Conservation (phyloP, 2,888 invertebrate species). For the Pardosa pseudoannulata region DNA sequence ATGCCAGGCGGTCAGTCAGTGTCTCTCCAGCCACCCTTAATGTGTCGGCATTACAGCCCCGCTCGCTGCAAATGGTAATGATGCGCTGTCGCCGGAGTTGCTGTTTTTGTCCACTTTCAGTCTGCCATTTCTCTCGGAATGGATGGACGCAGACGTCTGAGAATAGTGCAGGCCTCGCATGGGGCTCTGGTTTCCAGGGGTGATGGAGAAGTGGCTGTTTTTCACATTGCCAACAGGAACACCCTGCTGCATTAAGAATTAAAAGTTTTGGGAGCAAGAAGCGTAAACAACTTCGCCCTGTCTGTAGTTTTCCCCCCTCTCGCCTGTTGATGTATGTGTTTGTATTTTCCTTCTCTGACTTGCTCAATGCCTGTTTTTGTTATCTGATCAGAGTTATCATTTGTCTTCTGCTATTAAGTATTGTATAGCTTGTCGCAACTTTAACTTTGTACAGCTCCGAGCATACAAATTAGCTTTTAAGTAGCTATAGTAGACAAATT, state of each 20-base stretch:
- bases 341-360: too few relatives aligned
- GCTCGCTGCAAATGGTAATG: neutral
- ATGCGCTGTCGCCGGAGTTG: neutral
- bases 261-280: neutral
- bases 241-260: neutral
- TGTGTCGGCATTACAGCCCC: neutral
- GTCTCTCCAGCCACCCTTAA: neutral
- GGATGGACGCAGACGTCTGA: neutral
- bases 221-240: neutral
- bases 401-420: too few relatives aligned
- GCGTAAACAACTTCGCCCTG: neutral
- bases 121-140: neutral
- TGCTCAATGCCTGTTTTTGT: too few relatives aligned
- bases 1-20: conserved; percentile 6
- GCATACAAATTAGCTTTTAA: too few relatives aligned
- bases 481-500: too few relatives aligned
- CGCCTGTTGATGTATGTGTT: too few relatives aligned
- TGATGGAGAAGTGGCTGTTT: neutral
- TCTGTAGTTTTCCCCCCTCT: too few relatives aligned
- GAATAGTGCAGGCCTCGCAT: neutral
- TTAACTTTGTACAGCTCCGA: too few relatives aligned
- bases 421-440: too few relatives aligned
- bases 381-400: too few relatives aligned
- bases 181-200: conserved; percentile 7
- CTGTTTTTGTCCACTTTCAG: neutral